Evolutionary conservation across 1,140 invertebrate species (phyloP), one percentile per base, ranked within the genome.

Genomic region (Achroia grisella): DNA sequence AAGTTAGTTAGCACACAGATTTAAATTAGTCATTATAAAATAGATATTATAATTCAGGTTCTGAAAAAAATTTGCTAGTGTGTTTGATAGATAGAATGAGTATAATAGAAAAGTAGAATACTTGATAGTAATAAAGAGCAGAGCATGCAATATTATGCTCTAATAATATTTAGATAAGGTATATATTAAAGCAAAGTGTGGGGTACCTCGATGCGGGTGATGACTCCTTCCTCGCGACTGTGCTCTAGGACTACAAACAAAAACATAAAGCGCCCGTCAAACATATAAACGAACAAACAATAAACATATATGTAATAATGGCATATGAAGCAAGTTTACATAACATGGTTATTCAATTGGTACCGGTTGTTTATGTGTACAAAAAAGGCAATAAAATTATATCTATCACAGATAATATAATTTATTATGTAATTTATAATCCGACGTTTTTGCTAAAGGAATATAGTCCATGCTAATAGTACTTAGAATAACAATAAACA

Each of bases 211-310:
- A 87, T 83, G 51, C 83, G 81, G 41, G 85, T 87, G 78, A 87
- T 86, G 76, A 86, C 83, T 56, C 85, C 85, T 56, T 87, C 85
- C 79, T 87, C 85, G 61, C 85, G 75, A 79, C 81, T 87, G 78
- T 87, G 85, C 75, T 86, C 85, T 84, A 87, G 67, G 72, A 87
- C 85, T 87, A 87, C 80, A 72, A 85, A 82, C 79, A 86, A 83
- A 79, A 83, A 82, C 75, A 81, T 46, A 78, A 82, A 78, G 76
- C 76, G 74, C 64, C 69, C 68, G 76, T 81, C 75, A 84, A 79
- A 84, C 80, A 79, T 66, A 80, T 67, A 77, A 62, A 80, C 67
- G 56, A 58, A 78, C 63, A 67, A 57, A 71, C 62, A 72, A 56
- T 41, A 34, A 52, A 62, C 54, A 48, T 59, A 63, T 49, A 62